These are phyloP conservation scores for Subacronicta megacephala DNA, from an alignment of 2,888 invertebrate genomes.

Conservation along the genomic window DNA sequence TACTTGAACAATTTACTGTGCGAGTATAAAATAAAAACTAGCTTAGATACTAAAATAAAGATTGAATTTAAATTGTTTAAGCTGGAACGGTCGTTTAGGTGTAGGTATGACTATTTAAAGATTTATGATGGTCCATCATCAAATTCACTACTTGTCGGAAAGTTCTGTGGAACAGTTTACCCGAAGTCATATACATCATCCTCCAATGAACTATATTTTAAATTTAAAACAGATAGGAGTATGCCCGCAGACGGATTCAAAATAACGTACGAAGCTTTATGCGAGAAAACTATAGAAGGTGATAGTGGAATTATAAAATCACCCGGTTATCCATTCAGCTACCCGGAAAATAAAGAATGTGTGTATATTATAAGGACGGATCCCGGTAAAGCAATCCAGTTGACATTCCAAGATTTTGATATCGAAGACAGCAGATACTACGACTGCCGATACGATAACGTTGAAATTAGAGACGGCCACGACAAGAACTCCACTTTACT, in stretches of 20 bases:
- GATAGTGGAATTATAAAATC: constrained; percentile 91
- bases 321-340: constrained; percentile 93
- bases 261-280: constrained; percentile 75
- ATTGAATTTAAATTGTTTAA: constrained; percentile 91
- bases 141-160: constrained; percentile 91
- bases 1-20: constrained; percentile 91
- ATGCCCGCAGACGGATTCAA: constrained; percentile 72
- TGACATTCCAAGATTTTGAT: constrained; percentile 92
- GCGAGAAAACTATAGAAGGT: constrained; percentile 82
- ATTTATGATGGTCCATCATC: constrained; percentile 91
- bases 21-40: constrained; percentile 94
- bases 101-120: constrained; percentile 90
- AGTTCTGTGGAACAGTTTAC: constrained; percentile 92
- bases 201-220: constrained; percentile 87
- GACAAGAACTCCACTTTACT: constrained; percentile 90
- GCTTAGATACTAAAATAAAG: constrained; percentile 90
- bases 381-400: constrained; percentile 90
- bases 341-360: constrained; percentile 91
- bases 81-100: constrained; percentile 90
- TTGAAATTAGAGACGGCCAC: constrained; percentile 93
- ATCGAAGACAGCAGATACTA: constrained; percentile 85
- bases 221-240: constrained; percentile 86
- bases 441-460: constrained; percentile 76
- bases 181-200: constrained; percentile 91
- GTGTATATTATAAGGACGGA: constrained; percentile 92